Conservation (phyloP, 2,888 invertebrate species). For the Tinea semifulvella region DNA sequence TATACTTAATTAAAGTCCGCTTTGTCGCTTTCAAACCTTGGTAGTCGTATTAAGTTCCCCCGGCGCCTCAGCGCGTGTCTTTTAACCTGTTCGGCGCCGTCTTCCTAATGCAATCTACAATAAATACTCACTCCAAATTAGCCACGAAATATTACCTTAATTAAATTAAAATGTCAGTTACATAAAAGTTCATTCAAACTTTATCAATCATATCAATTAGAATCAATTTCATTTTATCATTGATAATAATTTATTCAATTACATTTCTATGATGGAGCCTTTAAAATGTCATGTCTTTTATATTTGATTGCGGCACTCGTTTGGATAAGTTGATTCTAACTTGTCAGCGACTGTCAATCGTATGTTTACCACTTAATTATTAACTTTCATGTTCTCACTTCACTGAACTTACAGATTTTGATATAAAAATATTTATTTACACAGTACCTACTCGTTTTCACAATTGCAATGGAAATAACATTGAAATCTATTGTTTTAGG, state of each 20-base stretch:
- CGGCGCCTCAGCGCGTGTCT: background rate
- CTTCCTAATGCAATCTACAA: background rate
- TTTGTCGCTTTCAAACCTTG: background rate
- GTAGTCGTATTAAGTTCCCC: background rate
- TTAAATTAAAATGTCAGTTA: conserved; percentile 8
- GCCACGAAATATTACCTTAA: no score
- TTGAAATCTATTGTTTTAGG: conserved; percentile 39
- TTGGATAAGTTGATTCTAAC: conserved; percentile 27
- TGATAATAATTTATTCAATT: conserved; percentile 5
- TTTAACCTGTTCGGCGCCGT: background rate
- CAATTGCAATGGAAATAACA: background rate
- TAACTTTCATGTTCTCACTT: conserved; percentile 29
- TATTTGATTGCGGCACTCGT: conserved; percentile 10
- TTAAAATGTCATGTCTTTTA: conserved; percentile 4
- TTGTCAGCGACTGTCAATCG: conserved; percentile 29
- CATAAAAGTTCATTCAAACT: background rate
- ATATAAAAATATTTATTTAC: background rate
- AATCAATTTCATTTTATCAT: conserved; percentile 9
- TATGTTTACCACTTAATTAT: conserved; percentile 30
- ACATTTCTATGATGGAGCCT: conserved; percentile 5
- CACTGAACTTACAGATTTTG: conserved; percentile 24
- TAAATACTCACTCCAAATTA: conserved; percentile 1
- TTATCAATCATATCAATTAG: conserved; percentile 8
- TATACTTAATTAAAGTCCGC: no score
- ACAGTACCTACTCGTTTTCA: no score